Conservation (phyloP, 2,113 vertebrate species). For the Nasalis larvatus region DNA sequence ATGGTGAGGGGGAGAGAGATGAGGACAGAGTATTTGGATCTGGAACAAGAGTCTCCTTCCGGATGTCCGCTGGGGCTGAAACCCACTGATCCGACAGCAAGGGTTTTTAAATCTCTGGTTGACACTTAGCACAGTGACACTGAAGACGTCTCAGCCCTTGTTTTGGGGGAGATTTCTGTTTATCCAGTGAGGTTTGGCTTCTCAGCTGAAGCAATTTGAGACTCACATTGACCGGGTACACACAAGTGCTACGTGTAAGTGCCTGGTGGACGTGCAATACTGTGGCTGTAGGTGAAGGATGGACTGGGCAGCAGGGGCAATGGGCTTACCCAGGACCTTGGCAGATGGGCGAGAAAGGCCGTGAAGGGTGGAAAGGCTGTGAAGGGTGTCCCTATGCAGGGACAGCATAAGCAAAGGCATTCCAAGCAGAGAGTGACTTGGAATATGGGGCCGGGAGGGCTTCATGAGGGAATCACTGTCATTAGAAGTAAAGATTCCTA, state of each 20-base stretch:
- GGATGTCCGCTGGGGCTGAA: not conserved
- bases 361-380: not conserved
- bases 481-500: not conserved
- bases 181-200: not conserved
- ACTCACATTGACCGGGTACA: not conserved
- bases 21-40: not conserved
- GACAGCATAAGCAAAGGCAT: not conserved
- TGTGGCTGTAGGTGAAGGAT: not conserved
- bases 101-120: not conserved
- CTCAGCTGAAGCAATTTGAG: not conserved
- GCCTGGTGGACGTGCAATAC: not conserved
- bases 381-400: not conserved
- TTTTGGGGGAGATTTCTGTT: not conserved
- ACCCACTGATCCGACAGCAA: not conserved
- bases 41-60: not conserved
- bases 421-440: not conserved
- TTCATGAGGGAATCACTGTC: not conserved
- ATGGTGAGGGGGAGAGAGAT: constrained; percentile 88
- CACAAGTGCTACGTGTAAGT: not conserved
- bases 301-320: not conserved
- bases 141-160: not conserved
- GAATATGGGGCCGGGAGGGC: not conserved
- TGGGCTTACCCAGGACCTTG: not conserved
- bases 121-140: not conserved
- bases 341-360: not conserved